phyloP scores from a whole-genome alignment of 2,888 invertebrate genomes.

The Caprella mutica region DNA sequence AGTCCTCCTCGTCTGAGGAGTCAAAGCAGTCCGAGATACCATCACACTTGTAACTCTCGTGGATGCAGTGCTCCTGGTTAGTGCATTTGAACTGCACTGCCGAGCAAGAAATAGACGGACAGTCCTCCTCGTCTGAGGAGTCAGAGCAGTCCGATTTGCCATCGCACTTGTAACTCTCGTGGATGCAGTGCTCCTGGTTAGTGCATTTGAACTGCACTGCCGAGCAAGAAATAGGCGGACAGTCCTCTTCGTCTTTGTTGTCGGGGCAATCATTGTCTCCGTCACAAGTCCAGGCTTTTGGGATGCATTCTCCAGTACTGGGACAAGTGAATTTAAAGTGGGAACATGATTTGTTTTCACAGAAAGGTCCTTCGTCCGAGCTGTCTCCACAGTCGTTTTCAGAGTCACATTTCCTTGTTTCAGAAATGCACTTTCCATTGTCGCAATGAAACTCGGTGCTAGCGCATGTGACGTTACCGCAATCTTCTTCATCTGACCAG shows the following conservation, averaged over 20 bases:
- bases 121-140: constrained; percentile 78
- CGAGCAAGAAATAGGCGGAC: constrained; percentile 85
- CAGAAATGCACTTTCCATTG: constrained; percentile 78
- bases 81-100: constrained; percentile 56
- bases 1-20: constrained; percentile 82
- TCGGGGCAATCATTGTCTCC: constrained; percentile 52
- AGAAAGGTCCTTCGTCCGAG: constrained; percentile 85
- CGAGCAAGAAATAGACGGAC: constrained; percentile 58
- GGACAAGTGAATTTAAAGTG: constrained; percentile 90
- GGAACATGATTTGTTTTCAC: constrained; percentile 87
- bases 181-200: constrained; percentile 84
- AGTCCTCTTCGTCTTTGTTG: constrained; percentile 54
- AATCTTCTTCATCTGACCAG: constrained; percentile 76
- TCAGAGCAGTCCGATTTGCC: constrained; percentile 86
- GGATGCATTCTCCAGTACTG: constrained; percentile 88
- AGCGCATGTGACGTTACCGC: constrained; percentile 83
- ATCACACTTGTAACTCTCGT: constrained; percentile 86
- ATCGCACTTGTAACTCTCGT: constrained; percentile 83
- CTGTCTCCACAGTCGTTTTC: constrained; percentile 96
- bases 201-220: constrained; percentile 88
- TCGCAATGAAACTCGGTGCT: constrained; percentile 83
- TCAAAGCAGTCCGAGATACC: constrained; percentile 85
- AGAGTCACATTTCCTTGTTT: constrained; percentile 89
- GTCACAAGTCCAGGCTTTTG: constrained; percentile 87
- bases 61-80: constrained; percentile 78